phyloP scores from a whole-genome alignment of 1,140 invertebrate genomes.

The Drosophila triauraria region DNA sequence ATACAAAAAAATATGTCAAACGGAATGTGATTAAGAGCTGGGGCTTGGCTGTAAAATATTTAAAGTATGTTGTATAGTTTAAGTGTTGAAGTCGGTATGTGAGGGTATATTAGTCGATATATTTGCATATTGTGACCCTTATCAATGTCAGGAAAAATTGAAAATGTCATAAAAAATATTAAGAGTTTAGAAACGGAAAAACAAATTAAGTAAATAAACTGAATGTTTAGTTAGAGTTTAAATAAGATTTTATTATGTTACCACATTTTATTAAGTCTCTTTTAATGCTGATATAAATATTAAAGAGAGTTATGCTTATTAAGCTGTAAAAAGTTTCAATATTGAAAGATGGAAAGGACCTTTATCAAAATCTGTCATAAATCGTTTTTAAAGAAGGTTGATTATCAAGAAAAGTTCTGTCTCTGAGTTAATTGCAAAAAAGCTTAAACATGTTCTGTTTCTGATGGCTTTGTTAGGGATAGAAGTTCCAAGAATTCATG shows the following conservation, averaged over 20 bases:
- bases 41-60: slow-evolving; percentile 13
- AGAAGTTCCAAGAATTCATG: neutral
- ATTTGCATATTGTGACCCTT: slow-evolving; percentile 27
- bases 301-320: neutral
- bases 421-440: neutral
- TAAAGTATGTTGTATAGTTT: neutral
- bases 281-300: too few relatives aligned
- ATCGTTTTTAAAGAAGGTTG: neutral
- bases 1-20: slow-evolving; percentile 4
- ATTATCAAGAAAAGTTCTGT: neutral
- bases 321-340: neutral
- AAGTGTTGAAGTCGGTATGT: neutral
- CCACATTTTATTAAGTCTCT: too few relatives aligned
- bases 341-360: neutral
- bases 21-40: slow-evolving; percentile 6
- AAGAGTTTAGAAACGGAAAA: neutral
- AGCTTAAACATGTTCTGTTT: slow-evolving; percentile 7
- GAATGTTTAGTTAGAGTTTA: neutral
- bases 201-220: neutral
- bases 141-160: slow-evolving; percentile 22
- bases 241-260: too few relatives aligned
- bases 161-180: slow-evolving; percentile 15
- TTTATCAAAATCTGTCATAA: slow-evolving; percentile 9
- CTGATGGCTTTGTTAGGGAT: neutral
- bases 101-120: neutral